Conservation (phyloP, 1,140 invertebrate genomes). For the Diploscapter pachys region DNA sequence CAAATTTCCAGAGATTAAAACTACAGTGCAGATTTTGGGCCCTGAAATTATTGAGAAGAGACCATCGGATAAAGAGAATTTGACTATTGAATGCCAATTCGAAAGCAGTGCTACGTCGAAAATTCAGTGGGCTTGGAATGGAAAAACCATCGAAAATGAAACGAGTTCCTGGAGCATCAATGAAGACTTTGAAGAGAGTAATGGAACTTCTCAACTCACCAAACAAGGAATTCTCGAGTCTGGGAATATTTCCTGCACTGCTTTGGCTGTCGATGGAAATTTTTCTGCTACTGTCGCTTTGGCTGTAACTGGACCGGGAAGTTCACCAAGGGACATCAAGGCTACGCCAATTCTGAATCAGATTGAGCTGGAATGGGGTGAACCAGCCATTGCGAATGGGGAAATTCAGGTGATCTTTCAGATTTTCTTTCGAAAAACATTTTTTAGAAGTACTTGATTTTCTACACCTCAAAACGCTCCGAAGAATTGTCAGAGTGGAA, state of each 20-base stretch:
- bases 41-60: constrained; percentile 11
- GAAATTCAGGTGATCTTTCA: constrained; percentile 6
- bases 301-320: constrained; percentile 8
- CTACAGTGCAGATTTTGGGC: constrained; percentile 1
- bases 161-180: not conserved
- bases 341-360: constrained; percentile 10
- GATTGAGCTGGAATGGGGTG: constrained; percentile 18
- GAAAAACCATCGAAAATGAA: constrained; percentile 21
- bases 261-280: constrained; percentile 10
- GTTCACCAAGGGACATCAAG: constrained; percentile 8
- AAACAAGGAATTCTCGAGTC: constrained; percentile 12
- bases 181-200: not conserved
- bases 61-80: constrained; percentile 4
- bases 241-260: constrained; percentile 7
- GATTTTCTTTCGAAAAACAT: not conserved
- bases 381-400: constrained; percentile 18
- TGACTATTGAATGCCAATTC: constrained; percentile 6
- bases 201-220: constrained; percentile 8
- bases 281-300: constrained; percentile 7
- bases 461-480: constrained; percentile 9
- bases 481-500: constrained; percentile 24
- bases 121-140: constrained; percentile 15
- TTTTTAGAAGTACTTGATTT: constrained; percentile 20
- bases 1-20: constrained; percentile 10
- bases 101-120: constrained; percentile 11